Percentiles rank a stretch among this genome's conserved stretches.
Conservation (phyloP, 2,888 invertebrate genomes). For the Chloromyia formosa region DNA sequence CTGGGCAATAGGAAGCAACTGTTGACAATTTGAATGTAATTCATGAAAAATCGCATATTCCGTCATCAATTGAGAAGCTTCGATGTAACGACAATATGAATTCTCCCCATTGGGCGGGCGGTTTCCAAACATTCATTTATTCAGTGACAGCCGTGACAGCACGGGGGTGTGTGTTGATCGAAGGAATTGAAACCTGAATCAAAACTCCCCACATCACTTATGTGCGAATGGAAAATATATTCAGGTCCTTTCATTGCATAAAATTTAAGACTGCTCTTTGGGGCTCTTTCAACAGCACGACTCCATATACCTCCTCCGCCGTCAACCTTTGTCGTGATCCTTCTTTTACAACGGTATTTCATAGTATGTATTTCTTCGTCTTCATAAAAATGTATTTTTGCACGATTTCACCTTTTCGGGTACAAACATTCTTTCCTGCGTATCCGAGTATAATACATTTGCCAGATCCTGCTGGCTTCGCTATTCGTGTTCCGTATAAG, state of each 20-base stretch:
- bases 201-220: conserved; percentile 33
- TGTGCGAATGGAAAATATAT: conserved; percentile 32
- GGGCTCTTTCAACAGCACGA: conserved; percentile 1
- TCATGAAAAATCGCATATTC: conserved; percentile 12
- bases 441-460: not conserved
- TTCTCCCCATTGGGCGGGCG: conserved; percentile 8
- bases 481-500: not conserved
- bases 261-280: conserved; percentile 8
- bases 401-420: conserved; percentile 40
- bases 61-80: not conserved
- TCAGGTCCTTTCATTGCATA: conserved; percentile 31
- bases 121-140: not conserved
- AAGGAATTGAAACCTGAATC: no score
- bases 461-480: not conserved
- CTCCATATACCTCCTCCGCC: not conserved
- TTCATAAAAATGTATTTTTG: conserved; percentile 41
- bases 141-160: no score
- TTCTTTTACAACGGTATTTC: conserved; percentile 29
- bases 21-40: conserved; percentile 29
- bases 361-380: conserved; percentile 26
- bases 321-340: not conserved
- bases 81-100: not conserved
- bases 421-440: conserved; percentile 19
- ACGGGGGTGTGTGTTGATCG: no score
- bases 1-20: not conserved